Evolutionary conservation across 2,113 vertebrate species (phyloP).

Genomic region (Cochlearius cochlearius): DNA sequence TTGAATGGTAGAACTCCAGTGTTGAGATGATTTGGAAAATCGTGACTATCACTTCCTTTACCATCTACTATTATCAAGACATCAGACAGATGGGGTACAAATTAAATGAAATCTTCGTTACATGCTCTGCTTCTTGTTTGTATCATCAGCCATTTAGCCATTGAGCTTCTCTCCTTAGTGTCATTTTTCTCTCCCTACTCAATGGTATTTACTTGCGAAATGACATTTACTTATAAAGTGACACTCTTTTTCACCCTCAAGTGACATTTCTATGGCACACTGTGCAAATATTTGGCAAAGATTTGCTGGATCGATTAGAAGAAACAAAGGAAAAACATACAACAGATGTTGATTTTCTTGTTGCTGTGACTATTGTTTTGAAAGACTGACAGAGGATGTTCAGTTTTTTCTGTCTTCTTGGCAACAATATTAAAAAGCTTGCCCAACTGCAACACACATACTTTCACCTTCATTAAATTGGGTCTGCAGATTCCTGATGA

Average conservation of each 20-base stretch:
- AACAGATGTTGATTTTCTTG: slow-evolving; percentile 69
- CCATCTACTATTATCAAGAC: neutral
- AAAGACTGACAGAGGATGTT: slow-evolving; percentile 65
- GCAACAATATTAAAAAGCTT: slow-evolving; percentile 34
- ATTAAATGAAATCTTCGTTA: slow-evolving; percentile 12
- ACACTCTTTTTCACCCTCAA: slow-evolving; percentile 66
- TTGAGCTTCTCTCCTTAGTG: neutral
- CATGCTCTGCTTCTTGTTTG: neutral
- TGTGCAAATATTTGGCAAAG: slow-evolving; percentile 72
- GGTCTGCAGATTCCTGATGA: neutral
- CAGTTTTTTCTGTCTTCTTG: slow-evolving; percentile 50
- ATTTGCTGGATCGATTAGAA: slow-evolving; percentile 68
- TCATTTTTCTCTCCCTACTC: slow-evolving; percentile 22
- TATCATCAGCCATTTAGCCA: neutral
- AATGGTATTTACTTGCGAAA: slow-evolving; percentile 71
- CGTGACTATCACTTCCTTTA: neutral
- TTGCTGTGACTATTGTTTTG: slow-evolving; percentile 66
- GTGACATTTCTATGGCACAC: slow-evolving; percentile 72
- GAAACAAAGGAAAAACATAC: slow-evolving; percentile 35
- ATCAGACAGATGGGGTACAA: neutral
- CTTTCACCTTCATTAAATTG: slow-evolving; percentile 18
- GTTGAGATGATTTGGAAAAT: neutral
- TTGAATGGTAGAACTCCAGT: neutral
- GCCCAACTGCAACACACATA: neutral
- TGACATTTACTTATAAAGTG: slow-evolving; percentile 75